Evolutionary conservation across 2,797 vertebrate species (phyloP), one percentile per base, ranked within the genome.

Genomic region (Lepilemur ruficaudatus): DNA sequence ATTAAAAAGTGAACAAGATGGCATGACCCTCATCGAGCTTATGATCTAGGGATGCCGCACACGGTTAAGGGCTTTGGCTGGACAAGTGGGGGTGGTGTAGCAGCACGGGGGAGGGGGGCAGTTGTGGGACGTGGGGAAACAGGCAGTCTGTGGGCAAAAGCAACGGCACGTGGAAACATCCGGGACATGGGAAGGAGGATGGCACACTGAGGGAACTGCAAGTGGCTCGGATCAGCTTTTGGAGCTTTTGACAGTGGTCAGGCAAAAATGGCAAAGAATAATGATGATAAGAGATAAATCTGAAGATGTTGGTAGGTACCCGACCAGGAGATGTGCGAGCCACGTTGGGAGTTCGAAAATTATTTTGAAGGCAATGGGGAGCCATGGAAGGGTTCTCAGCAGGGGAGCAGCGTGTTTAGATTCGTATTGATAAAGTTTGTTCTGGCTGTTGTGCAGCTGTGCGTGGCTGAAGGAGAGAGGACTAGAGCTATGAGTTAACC

Each of bases 41-140:
- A 5, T 28, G 32, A 48, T 83, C 46, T 65, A 18, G 13, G 78
- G 25, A 84, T 2, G 8, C 12, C 38, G 22, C 8, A 23, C 59
- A 17, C 30, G 1, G 22, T 32, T 12, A 7, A 0, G 25, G 4
- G 28, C 79, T 46, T 2, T 65, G 25, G 8, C 1, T 67, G 35
- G 69, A 32, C 32, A 55, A 14, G 46, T 38, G 12, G 35, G 32
- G 12, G 48, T 4, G 4, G 2, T 4, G 10, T 2, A 22, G 14
- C 32, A n/a, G 8, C 55, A 23, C 5, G 1, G 28, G 14, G 11
- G 18, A 0, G 5, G 35, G 12, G 25, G n/a, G 12, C 11, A 7
- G 43, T 5, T 0, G 13, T 1, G 1, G 15, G 22, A 67, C 12
- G 1, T 14, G 6, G 46, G 22, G 14, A 41, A 13, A 2, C 9